Percentiles rank a stretch among this genome's conserved stretches.
phyloP scores from a whole-genome alignment of 1,140 invertebrate genomes.

The Drosophila mayri region DNA sequence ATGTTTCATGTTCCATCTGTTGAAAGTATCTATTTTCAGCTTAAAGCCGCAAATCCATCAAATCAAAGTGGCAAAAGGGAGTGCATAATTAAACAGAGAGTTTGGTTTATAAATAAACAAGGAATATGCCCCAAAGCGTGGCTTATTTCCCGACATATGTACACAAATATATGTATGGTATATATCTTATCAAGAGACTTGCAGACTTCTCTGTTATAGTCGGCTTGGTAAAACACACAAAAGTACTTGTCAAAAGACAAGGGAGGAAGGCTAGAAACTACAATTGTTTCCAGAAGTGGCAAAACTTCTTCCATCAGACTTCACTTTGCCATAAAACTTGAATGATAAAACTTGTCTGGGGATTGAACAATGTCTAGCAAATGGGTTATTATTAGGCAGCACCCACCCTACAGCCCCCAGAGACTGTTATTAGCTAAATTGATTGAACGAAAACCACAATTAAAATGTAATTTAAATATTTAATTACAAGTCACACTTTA shows the following conservation, averaged over 20 bases:
- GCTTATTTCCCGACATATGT: conserved; percentile 13
- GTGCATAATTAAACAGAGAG: neutral
- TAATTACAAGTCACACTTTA: conserved; percentile 8
- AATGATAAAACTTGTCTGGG: conserved; percentile 21
- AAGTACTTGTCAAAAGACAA: conserved; percentile 17
- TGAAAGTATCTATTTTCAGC: neutral
- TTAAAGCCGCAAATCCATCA: neutral
- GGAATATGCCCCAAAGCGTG: neutral
- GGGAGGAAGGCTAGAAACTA: neutral
- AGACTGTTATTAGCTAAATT: neutral
- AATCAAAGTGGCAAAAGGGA: neutral
- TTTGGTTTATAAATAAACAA: conserved; percentile 2
- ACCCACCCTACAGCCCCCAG: neutral
- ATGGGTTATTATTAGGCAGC: conserved; percentile 4
- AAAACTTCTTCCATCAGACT: conserved; percentile 21
- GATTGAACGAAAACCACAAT: conserved; percentile 6
- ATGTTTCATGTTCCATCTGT: too few relatives aligned
- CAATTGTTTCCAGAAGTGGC: conserved; percentile 15
- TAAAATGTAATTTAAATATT: conserved; percentile 11
- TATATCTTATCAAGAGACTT: conserved; percentile 9
- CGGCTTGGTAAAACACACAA: conserved; percentile 11
- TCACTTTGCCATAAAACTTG: conserved; percentile 22
- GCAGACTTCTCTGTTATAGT: conserved; percentile 7
- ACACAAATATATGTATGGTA: neutral
- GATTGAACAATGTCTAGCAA: conserved; percentile 3